Evolutionary conservation across 1,140 invertebrate genomes (phyloP).

Genomic region (Brachionus paranguensis): DNA sequence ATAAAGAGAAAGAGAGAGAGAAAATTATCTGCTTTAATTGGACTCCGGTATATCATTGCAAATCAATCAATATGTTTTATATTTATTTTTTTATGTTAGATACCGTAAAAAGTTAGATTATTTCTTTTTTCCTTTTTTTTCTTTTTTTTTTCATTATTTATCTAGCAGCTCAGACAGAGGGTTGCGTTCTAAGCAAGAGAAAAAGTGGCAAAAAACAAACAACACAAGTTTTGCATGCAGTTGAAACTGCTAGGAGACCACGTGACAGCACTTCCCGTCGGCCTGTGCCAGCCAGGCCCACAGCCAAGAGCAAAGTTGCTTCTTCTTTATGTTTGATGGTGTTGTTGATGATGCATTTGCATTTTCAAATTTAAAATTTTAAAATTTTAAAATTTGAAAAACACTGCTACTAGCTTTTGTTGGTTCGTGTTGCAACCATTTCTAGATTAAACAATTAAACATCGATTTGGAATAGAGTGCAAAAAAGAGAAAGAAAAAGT

Average conservation of each 20-base stretch:
- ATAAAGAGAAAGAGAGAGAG: neutral
- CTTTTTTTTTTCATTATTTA: neutral
- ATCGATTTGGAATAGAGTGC: neutral
- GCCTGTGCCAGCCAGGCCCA: neutral
- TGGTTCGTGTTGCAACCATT: neutral
- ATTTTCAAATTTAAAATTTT: neutral
- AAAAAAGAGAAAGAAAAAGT: neutral
- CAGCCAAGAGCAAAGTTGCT: neutral
- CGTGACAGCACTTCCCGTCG: neutral
- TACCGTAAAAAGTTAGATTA: conserved; percentile 32
- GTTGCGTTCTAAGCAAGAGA: neutral
- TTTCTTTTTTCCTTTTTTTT: neutral
- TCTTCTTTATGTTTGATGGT: neutral
- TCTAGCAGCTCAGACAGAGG: neutral
- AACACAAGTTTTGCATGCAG: neutral
- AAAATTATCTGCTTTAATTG: conserved; percentile 26
- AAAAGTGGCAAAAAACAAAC: neutral
- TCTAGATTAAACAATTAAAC: neutral
- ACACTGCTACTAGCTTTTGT: neutral
- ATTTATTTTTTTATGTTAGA: conserved; percentile 19
- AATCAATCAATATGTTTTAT: conserved; percentile 25
- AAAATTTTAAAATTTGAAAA: neutral
- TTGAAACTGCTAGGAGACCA: neutral
- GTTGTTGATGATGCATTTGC: neutral
- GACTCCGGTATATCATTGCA: conserved; percentile 32